phyloP scores from a whole-genome alignment of 2,113 vertebrate genomes.

The Neomonachus schauinslandi region DNA sequence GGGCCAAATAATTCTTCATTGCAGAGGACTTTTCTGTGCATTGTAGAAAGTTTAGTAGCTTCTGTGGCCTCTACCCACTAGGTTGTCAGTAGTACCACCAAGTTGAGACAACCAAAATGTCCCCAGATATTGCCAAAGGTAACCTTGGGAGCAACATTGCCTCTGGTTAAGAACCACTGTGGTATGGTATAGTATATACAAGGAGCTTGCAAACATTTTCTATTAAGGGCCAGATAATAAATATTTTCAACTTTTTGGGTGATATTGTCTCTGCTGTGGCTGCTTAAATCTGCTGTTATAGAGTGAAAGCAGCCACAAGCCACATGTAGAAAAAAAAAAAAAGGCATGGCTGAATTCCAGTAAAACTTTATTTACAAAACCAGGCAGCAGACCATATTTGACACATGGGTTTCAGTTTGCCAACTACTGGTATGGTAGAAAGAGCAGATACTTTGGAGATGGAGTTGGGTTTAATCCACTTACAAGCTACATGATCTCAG shows the following conservation, averaged over 20 bases:
- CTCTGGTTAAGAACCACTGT: not conserved
- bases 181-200: not conserved
- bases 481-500: not conserved
- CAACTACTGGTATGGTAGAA: not conserved
- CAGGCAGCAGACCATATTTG: not conserved
- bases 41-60: not conserved
- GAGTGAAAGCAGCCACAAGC: not conserved
- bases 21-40: not conserved
- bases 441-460: not conserved
- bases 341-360: not conserved
- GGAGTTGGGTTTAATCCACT: not conserved
- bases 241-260: not conserved
- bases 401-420: not conserved
- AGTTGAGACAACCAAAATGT: not conserved
- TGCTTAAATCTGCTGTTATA: not conserved
- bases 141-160: not conserved
- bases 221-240: not conserved
- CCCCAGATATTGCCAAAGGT: not conserved
- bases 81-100: not conserved
- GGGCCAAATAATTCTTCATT: not conserved
- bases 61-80: not conserved
- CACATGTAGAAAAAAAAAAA: not conserved
- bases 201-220: not conserved
- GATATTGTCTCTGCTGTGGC: not conserved
- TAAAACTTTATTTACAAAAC: conserved; percentile 51